Evolutionary conservation across 2,113 vertebrate species (phyloP), one percentile per base, ranked within the genome.

Genomic region (Brachyhypopomus gauderio): DNA sequence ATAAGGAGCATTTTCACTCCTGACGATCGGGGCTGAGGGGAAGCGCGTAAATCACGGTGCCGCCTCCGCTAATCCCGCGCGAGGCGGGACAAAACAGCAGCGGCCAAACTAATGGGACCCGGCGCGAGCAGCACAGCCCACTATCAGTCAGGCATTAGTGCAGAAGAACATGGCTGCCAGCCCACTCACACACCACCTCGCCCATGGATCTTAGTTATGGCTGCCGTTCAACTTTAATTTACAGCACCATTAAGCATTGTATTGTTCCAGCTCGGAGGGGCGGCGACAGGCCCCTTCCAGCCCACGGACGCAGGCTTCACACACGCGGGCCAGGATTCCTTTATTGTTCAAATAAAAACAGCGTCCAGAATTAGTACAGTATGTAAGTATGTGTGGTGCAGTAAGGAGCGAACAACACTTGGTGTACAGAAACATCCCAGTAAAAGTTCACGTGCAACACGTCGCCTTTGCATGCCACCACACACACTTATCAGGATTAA

Each of bases 171-270:
- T 48, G 8, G 69, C 77, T 84, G 25, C 59, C 16, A 66, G 59
- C 30, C 73, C 48, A 66, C 83, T 77, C 64, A 1, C 83, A 79
- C 56, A 25, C 62, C 56, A 52, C 63, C 82, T 59, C 45, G 7
- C 56, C 71, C 77, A 85, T 86, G 71, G 85, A 86, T 85, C 85
- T 85, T 82, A 75, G 85, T 86, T 85, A 80, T 78, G 73, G 83
- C 80, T 55, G 73, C 80, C 45, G 73, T 69, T 86, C 85, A 75
- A 58, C 80, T 75, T 84, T 83, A 84, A 85, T 85, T 78, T 80
- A 85, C 77, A 59, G 41, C 80, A 74, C 75, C 80, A 86, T 86
- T 86, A 85, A 80, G 69, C 77, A 85, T 80, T 82, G 73, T 79
- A 72, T 75, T 77, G 83, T 34, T 80, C 64, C 72, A 69, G 67